Base-by-base conservation (phyloP, 2,113 vertebrate species). In the Clarias gariepinus region DNA sequence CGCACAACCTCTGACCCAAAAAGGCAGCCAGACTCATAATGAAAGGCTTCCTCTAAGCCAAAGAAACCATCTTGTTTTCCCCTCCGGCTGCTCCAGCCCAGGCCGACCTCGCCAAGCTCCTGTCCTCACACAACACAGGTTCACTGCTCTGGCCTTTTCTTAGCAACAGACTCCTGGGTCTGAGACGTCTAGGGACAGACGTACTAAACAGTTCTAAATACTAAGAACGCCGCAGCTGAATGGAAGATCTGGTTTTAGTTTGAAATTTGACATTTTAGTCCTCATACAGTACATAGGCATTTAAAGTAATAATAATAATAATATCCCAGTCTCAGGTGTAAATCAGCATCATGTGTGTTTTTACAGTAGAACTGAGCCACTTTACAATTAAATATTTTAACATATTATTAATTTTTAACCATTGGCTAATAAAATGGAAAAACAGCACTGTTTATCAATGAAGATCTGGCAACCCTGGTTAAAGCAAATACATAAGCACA, bases 71-170 rank as follows among this genome's bases (percentile, higher is more conserved):
- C 30, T 66, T 69, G 71, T 86, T 82, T 87, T 83, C 30, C 74
- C 76, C 77, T 82, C 41, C 18, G 60, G 78, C 87, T 73, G 82
- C 78, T 79, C 69, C 36, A 52, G 76, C 66, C 33, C 53, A 64
- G 82, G 13, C 60, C 66, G 55, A 66, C 82, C 81, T 69, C 63
- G 47, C 77, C 63, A 36, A 60, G 52, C 81, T 57, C 90, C 88
- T 90, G 91, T 92, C 90, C 91, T 93, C 91, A 90, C 92, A 91
- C 90, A 93, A 92, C 90, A 87, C 86, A 87, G 91, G 91, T 89
- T 85, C 88, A 90, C 89, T 87, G 90, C 90, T 41, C 30, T 18
- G 23, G 61, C 76, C 76, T 85, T 78, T 78, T 85, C 76, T 36
- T 63, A 79, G 63, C 84, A 80, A 66, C 76, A 36, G 8, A 66